Percentiles rank a stretch among this genome's conserved stretches.
Conservation (phyloP, 92 coral and sea anemone species). For the Scolanthus callimorphus region DNA sequence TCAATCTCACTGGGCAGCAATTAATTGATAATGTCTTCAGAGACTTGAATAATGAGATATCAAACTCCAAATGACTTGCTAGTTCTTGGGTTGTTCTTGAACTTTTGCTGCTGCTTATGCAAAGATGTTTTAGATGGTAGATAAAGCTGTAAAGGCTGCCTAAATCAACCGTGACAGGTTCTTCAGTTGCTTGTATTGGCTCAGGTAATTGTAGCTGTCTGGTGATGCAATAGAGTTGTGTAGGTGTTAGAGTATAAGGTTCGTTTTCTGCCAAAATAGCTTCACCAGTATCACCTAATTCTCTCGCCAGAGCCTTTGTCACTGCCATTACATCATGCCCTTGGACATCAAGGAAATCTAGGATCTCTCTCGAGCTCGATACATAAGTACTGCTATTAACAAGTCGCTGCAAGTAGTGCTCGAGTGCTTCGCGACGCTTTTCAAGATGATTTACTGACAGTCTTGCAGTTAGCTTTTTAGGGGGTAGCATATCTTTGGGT, state of each 20-base stretch:
- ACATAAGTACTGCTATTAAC: constrained; percentile 90
- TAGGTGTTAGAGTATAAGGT: constrained; percentile 73
- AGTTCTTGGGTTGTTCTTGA: constrained; percentile 61
- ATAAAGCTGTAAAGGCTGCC: constrained; percentile 88
- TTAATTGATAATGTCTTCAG: constrained; percentile 63
- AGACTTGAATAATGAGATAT: constrained; percentile 85
- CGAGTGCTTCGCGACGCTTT: constrained; percentile 80
- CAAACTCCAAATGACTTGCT: constrained; percentile 86
- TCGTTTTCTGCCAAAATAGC: constrained; percentile 53
- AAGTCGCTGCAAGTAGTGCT: constrained; percentile 91
- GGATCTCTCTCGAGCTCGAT: constrained; percentile 82
- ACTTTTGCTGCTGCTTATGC: constrained; percentile 49
- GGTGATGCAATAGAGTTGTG: constrained; percentile 88
- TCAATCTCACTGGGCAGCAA: constrained; percentile 71
- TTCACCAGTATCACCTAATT: constrained; percentile 56
- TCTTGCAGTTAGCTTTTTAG: constrained; percentile 78
- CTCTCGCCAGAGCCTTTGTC: constrained; percentile 76
- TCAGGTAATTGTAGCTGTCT: constrained; percentile 92
- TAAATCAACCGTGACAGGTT: constrained; percentile 53
- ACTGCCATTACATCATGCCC: constrained; percentile 91
- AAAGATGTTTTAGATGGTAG: constrained; percentile 62
- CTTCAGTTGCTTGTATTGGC: constrained; percentile 52
- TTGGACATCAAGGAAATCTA: constrained; percentile 83
- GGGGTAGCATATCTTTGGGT: constrained; percentile 95
- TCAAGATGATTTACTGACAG: constrained; percentile 77